Percentiles rank a stretch among this genome's conserved stretches.
phyloP scores from a whole-genome alignment of 2,113 vertebrate genomes.

The Nipponia nippon region DNA sequence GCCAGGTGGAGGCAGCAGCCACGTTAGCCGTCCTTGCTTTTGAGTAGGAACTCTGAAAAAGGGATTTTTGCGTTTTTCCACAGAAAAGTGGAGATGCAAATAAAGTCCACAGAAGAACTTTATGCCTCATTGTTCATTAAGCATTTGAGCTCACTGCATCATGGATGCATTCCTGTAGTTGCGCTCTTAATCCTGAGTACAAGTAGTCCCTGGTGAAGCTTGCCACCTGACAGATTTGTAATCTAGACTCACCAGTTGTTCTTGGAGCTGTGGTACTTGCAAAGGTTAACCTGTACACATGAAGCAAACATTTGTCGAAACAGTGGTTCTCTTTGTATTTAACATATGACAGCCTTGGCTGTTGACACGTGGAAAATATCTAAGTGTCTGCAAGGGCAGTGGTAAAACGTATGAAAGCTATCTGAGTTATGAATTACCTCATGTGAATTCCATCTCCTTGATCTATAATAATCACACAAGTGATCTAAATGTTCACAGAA shows the following conservation, averaged over 20 bases:
- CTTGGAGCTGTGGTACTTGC: not conserved
- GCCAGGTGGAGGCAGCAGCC: not conserved
- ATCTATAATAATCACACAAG: not conserved
- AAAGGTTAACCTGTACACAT: not conserved
- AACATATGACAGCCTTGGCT: not conserved
- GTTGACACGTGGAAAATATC: not conserved
- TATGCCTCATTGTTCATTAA: not conserved
- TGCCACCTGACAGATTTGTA: not conserved
- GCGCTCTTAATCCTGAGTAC: not conserved
- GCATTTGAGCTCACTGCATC: not conserved
- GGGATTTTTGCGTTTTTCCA: not conserved
- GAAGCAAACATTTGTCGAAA: not conserved
- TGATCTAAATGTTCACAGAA: not conserved
- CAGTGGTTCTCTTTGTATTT: not conserved
- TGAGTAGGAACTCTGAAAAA: not conserved
- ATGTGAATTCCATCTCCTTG: not conserved
- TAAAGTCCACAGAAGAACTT: not conserved
- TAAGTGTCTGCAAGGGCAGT: not conserved
- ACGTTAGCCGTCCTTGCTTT: not conserved
- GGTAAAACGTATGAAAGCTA: not conserved
- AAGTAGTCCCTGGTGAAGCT: not conserved
- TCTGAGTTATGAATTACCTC: not conserved
- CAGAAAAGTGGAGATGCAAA: not conserved
- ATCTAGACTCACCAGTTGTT: not conserved
- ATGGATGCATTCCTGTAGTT: not conserved